Evolutionary conservation across 2,113 vertebrate species (phyloP).

Genomic region (Elgaria multicarinata): DNA sequence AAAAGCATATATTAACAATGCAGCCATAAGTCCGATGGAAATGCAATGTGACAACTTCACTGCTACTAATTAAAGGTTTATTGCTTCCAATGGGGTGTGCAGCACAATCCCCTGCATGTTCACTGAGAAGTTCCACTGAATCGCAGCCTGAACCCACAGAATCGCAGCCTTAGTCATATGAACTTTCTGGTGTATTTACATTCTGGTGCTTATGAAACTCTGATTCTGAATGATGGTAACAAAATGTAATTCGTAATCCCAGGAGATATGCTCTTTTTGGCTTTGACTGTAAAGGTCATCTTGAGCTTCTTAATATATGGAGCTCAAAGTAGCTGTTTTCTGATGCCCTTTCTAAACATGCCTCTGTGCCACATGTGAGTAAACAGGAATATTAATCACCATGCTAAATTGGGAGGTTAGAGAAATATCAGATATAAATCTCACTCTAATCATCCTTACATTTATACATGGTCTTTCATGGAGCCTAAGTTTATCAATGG

Average conservation of each 20-base stretch:
- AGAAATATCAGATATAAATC: not conserved
- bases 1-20: not conserved
- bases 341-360: not conserved
- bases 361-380: not conserved
- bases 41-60: not conserved
- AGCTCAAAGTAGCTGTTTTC: not conserved
- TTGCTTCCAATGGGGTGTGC: not conserved
- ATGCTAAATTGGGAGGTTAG: not conserved
- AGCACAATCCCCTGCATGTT: not conserved
- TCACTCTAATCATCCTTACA: not conserved
- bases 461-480: not conserved
- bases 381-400: not conserved
- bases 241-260: not conserved
- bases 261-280: not conserved
- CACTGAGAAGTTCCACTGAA: not conserved
- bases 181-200: not conserved
- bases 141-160: too few relatives aligned
- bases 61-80: not conserved
- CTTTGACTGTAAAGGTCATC: not conserved
- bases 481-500: too few relatives aligned
- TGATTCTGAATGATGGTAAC: not conserved
- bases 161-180: not conserved
- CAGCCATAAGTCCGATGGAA: too few relatives aligned
- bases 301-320: not conserved
- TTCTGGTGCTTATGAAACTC: not conserved